phyloP scores from a whole-genome alignment of 2,113 vertebrate species.

The Blennius ocellaris region DNA sequence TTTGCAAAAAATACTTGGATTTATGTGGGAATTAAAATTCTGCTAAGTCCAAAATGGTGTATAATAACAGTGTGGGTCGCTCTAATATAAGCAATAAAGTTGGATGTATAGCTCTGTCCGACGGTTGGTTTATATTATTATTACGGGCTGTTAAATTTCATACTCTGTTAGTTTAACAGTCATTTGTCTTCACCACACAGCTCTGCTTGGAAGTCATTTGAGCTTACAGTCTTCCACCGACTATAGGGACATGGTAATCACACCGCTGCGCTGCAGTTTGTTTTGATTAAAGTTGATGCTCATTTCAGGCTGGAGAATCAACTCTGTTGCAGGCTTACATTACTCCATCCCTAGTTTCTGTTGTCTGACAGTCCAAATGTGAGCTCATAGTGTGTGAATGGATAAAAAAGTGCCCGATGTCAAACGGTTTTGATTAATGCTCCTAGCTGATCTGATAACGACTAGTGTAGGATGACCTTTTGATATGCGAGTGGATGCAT shows the following conservation, averaged over 20 bases:
- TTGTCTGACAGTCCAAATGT: neutral
- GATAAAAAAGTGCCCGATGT: conserved; percentile 24
- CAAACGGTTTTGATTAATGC: conserved; percentile 35
- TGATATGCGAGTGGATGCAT: neutral
- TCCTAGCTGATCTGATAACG: conserved; percentile 25
- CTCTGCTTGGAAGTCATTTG: conserved; percentile 22
- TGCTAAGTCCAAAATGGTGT: conserved; percentile 15
- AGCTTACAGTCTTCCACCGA: conserved; percentile 6
- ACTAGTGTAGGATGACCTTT: conserved; percentile 10
- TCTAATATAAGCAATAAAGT: conserved; percentile 37
- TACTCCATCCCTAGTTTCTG: conserved; percentile 3
- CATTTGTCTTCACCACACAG: conserved; percentile 8
- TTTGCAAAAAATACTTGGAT: conserved; percentile 26
- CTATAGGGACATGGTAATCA: conserved; percentile 1
- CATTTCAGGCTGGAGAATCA: conserved; percentile 12
- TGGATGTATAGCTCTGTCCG: conserved; percentile 2
- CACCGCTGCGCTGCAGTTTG: conserved; percentile 27
- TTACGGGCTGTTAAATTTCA: conserved; percentile 24
- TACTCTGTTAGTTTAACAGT: conserved; percentile 45
- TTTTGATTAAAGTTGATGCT: conserved; percentile 31
- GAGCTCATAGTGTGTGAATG: too few species aligned
- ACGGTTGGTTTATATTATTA: conserved; percentile 13
- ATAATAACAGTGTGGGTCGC: conserved; percentile 26
- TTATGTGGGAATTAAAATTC: conserved; percentile 38
- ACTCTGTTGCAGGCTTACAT: conserved; percentile 35